Evolutionary conservation across 2,797 vertebrate species (phyloP), one percentile per base, ranked within the genome.

Genomic region (Euthynnus affinis): DNA sequence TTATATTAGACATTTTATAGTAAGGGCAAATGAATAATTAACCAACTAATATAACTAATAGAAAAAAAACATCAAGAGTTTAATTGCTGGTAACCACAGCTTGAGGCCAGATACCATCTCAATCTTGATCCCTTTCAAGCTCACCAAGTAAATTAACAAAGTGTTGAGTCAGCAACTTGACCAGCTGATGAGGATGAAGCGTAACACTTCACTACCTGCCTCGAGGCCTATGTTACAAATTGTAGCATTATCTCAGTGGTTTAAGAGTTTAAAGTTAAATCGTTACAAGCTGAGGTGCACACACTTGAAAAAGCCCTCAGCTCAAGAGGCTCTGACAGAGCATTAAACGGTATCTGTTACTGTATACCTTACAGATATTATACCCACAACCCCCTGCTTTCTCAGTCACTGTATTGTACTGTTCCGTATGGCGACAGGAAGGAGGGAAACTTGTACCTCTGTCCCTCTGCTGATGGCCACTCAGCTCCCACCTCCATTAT

Each of bases 401-500:
- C 27, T 72, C 40, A 34, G 25, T 63, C 44, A 58, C 55, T 66
- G 40, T 58, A 63, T 53, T 66, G 25, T 9, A 18, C 22, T 48
- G 15, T 52, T 64, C 67, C 57, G 17, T 58, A 52, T 3, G 65
- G 64, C 6, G 53, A 73, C 46, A 61, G 46, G 27, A 65, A 59
- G 58, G 32, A 55, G 71, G 18, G 53, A 76, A 80, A 69, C 46
- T 18, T 85, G 83, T 74, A 76, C 81, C 79, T 86, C 69, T 77
- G 78, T 79, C 53, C 71, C 74, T 84, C 66, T 63, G 65, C 82
- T 80, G 78, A 85, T 61, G 84, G 85, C 74, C 69, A 74, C 74
- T 87, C 80, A 40, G 80, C 84, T 89, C 80, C 83, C 73, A 64
- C 87, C 78, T 85, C 85, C 91, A 92, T 92, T 93, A 91, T 89